Conservation (phyloP, 2,797 vertebrate species). For the Dipus sagitta region DNA sequence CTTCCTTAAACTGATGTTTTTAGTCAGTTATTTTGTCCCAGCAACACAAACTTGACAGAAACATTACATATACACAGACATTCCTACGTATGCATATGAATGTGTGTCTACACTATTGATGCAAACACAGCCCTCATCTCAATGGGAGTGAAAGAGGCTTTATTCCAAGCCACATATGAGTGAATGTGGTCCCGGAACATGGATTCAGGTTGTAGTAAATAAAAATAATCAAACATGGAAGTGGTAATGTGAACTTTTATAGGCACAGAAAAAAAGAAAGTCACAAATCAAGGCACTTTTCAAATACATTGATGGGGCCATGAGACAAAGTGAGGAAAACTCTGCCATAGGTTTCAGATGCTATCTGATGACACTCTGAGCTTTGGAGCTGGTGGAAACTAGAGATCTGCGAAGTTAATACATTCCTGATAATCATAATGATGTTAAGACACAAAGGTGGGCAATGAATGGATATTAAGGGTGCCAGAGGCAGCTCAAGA, state of each 20-base stretch:
- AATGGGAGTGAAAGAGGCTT: background rate
- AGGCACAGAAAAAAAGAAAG: background rate
- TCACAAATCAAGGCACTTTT: background rate
- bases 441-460: background rate
- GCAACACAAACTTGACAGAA: too few relatives aligned
- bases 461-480: background rate
- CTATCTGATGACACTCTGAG: background rate
- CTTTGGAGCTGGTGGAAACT: background rate
- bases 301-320: background rate
- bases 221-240: background rate
- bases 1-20: too few relatives aligned
- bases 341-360: accelerated
- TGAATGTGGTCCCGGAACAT: too few relatives aligned
- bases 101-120: too few relatives aligned
- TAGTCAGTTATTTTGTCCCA: too few relatives aligned
- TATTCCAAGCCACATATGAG: background rate
- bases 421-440: background rate
- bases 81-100: background rate
- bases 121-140: background rate
- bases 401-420: background rate
- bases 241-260: background rate
- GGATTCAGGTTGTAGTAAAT: background rate
- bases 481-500: background rate
- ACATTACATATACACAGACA: too few relatives aligned
- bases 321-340: background rate